Percentiles rank a stretch among this genome's conserved stretches.
Evolutionary conservation across 2,888 invertebrate species (phyloP).

Genomic region (Rhingia campestris): DNA sequence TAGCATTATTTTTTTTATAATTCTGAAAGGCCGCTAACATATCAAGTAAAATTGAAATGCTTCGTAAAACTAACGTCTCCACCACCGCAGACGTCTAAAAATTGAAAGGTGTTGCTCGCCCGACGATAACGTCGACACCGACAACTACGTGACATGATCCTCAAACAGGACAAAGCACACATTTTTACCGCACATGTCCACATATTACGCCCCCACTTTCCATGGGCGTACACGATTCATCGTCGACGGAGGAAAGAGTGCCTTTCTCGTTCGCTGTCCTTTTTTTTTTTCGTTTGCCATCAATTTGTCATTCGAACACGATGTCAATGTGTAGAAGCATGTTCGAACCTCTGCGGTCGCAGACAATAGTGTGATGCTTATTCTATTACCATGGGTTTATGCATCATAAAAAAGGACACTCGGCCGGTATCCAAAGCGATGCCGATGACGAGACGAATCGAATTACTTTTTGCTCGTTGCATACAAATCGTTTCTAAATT

Average conservation of each 20-base stretch:
- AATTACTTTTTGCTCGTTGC: constrained; percentile 63
- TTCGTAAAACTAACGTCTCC: constrained; percentile 13
- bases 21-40: neutral
- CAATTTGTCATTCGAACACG: constrained; percentile 62
- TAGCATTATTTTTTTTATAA: too few relatives aligned
- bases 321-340: constrained; percentile 29
- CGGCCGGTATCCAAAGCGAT: constrained; percentile 16
- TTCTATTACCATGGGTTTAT: constrained; percentile 41
- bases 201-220: constrained; percentile 28
- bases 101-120: constrained; percentile 51
- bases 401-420: constrained; percentile 20
- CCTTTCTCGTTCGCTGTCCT: constrained; percentile 11
- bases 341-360: constrained; percentile 41
- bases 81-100: constrained; percentile 21
- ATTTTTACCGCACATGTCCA: constrained; percentile 50
- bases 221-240: constrained; percentile 47
- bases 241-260: constrained; percentile 38
- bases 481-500: constrained; percentile 60
- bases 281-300: constrained; percentile 21
- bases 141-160: constrained; percentile 70
- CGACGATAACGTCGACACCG: constrained; percentile 60
- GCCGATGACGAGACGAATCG: constrained; percentile 47
- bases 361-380: constrained; percentile 60
- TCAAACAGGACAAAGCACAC: constrained; percentile 66
- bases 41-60: constrained; percentile 28